Evolutionary conservation across 2,797 vertebrate genomes (phyloP).

Genomic region (Cygnus olor): DNA sequence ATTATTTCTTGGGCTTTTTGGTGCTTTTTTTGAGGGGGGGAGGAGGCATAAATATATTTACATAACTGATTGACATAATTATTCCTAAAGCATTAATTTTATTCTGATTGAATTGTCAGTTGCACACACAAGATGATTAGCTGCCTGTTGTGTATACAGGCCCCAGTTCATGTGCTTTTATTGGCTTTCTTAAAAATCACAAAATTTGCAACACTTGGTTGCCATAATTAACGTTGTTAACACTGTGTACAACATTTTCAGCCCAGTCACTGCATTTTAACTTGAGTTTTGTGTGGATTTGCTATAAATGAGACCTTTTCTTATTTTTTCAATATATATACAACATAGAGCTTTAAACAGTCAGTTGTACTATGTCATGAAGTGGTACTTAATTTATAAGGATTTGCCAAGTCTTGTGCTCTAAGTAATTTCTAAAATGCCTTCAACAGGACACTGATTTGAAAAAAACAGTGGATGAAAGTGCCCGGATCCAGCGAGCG

Average conservation of each 20-base stretch:
- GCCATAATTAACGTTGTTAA: not conserved
- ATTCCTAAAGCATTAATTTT: not conserved
- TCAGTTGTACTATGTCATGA: not conserved
- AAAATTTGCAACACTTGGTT: not conserved
- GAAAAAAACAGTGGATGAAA: constrained; percentile 98
- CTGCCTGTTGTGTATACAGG: fast-evolving
- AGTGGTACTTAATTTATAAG: not conserved
- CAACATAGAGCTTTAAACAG: not conserved
- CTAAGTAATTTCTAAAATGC: not conserved
- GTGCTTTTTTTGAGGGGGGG: not conserved
- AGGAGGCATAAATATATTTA: not conserved
- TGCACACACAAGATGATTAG: not conserved
- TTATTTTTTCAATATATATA: not conserved
- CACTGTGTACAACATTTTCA: not conserved
- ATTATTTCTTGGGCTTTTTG: not conserved
- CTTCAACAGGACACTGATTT: constrained; percentile 91
- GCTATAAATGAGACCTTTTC: not conserved
- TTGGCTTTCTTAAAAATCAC: not conserved
- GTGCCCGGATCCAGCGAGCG: constrained; percentile 90
- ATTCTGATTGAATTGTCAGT: not conserved
- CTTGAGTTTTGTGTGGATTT: not conserved
- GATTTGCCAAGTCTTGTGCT: not conserved
- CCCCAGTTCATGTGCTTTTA: fast-evolving
- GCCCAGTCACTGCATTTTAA: not conserved
- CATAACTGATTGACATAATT: not conserved